Evolutionary conservation across 2,888 invertebrate genomes (phyloP).

Genomic region (Bombylius major): DNA sequence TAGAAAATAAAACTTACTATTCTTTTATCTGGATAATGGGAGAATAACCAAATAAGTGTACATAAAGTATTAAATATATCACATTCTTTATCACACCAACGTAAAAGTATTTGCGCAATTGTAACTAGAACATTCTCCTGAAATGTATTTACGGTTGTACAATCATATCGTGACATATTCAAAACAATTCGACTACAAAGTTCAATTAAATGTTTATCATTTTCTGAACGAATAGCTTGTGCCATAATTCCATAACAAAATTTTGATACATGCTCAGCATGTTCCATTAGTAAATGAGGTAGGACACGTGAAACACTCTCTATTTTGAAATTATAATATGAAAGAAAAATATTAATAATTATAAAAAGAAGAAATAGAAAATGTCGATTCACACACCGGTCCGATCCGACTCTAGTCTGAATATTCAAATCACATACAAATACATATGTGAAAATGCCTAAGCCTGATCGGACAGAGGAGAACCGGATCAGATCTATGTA

Average conservation of each 20-base stretch:
- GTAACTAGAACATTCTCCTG: slow-evolving; percentile 45
- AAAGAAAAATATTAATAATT: not conserved
- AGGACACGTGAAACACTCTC: slow-evolving; percentile 34
- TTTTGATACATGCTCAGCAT: slow-evolving; percentile 31
- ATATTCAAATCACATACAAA: too few relatives aligned
- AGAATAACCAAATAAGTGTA: slow-evolving; percentile 54
- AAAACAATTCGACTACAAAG: slow-evolving; percentile 44
- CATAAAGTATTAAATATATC: slow-evolving; percentile 50
- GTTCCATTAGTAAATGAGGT: slow-evolving; percentile 30
- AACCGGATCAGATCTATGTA: too few relatives aligned
- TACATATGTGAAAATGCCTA: too few relatives aligned
- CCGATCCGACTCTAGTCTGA: too few relatives aligned
- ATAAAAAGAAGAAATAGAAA: not conserved
- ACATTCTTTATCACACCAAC: slow-evolving; percentile 54
- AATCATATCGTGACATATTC: slow-evolving; percentile 50
- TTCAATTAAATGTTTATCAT: slow-evolving; percentile 35
- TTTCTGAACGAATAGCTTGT: slow-evolving; percentile 36
- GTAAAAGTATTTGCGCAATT: slow-evolving; percentile 49
- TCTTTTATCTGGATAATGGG: slow-evolving; percentile 30
- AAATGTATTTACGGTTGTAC: slow-evolving; percentile 45
- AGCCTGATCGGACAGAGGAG: too few relatives aligned
- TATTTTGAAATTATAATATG: slow-evolving; percentile 13
- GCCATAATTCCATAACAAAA: slow-evolving; percentile 38
- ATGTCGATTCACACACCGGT: not conserved
- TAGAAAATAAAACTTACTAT: slow-evolving; percentile 18